Percentiles rank a stretch among this genome's conserved stretches.
Evolutionary conservation across 2,113 vertebrate species (phyloP).

Genomic region (Scophthalmus maximus): DNA sequence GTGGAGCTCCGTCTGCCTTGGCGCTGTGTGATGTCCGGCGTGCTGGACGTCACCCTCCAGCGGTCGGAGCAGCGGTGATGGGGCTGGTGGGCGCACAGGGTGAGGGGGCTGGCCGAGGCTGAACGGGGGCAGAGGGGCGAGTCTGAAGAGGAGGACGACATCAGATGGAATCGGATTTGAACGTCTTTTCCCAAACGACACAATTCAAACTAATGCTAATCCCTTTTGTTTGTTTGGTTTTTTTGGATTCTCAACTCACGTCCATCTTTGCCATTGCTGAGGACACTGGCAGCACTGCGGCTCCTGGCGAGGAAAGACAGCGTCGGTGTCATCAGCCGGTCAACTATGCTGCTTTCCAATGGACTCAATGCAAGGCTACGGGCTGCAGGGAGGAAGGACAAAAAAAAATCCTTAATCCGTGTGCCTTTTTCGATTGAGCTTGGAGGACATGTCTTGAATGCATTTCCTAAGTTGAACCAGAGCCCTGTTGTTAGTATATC

Average conservation of each 20-base stretch:
- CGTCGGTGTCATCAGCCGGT: conserved; percentile 96
- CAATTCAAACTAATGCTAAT: too few species aligned
- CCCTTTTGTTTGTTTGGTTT: not conserved
- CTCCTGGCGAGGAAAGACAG: conserved; percentile 96
- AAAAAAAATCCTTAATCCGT: not conserved
- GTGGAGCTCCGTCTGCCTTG: conserved; percentile 85
- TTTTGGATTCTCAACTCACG: conserved; percentile 90
- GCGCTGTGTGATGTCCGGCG: conserved; percentile 86
- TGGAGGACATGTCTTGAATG: not conserved
- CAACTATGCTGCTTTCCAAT: conserved; percentile 98
- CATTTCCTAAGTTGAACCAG: conserved; percentile 3
- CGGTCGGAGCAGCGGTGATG: conserved; percentile 88
- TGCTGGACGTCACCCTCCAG: conserved; percentile 86
- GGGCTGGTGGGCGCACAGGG: conserved; percentile 86
- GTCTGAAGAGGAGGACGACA: conserved; percentile 70
- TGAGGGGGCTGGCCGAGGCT: conserved; percentile 92
- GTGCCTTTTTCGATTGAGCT: not conserved
- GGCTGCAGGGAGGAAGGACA: conserved; percentile 75
- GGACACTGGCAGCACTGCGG: conserved; percentile 93
- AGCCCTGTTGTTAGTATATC: not conserved
- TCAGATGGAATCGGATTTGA: not conserved
- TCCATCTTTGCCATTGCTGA: conserved; percentile 88
- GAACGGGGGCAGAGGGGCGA: conserved; percentile 93
- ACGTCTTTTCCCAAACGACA: fast-evolving
- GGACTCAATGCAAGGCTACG: conserved; percentile 91